Evolutionary conservation across 37 sponge, comb jelly and placozoan species (phyloP).

Genomic region (Cliona cf. orientalis): DNA sequence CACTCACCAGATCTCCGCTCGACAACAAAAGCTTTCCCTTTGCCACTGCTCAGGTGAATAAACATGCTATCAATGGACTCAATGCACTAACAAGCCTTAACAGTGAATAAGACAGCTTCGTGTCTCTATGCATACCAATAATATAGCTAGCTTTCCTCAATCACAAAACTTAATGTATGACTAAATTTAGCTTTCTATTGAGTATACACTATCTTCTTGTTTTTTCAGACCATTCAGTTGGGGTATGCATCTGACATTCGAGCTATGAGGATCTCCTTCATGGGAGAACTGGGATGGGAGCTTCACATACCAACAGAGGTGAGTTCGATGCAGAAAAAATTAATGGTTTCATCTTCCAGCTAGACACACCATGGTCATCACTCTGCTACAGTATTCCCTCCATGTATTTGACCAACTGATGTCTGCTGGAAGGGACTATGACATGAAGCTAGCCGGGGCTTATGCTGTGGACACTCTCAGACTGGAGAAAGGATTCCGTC

Average conservation of each 20-base stretch:
- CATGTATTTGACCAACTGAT: conserved; percentile 65
- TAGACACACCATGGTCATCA: not conserved
- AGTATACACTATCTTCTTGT: not conserved
- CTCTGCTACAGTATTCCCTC: conserved; percentile 33
- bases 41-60: conserved; percentile 40
- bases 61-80: not conserved
- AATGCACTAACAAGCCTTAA: not conserved
- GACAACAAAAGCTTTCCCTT: conserved; percentile 49
- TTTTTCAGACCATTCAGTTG: conserved; percentile 44
- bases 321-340: not conserved
- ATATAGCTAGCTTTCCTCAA: not conserved
- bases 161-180: not conserved
- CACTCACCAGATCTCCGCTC: conserved; percentile 35
- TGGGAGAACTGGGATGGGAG: conserved; percentile 93
- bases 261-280: conserved; percentile 58
- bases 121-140: too few species aligned
- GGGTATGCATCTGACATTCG: conserved; percentile 52
- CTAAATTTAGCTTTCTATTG: conserved; percentile 1
- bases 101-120: not conserved
- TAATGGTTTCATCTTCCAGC: not conserved
- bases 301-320: conserved; percentile 82
- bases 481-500: conserved; percentile 74
- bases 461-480: conserved; percentile 81
- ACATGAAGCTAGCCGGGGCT: conserved; percentile 63
- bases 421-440: conserved; percentile 45